Base-by-base conservation (phyloP, 2,888 invertebrate species). In the Cheilosia vulpina region DNA sequence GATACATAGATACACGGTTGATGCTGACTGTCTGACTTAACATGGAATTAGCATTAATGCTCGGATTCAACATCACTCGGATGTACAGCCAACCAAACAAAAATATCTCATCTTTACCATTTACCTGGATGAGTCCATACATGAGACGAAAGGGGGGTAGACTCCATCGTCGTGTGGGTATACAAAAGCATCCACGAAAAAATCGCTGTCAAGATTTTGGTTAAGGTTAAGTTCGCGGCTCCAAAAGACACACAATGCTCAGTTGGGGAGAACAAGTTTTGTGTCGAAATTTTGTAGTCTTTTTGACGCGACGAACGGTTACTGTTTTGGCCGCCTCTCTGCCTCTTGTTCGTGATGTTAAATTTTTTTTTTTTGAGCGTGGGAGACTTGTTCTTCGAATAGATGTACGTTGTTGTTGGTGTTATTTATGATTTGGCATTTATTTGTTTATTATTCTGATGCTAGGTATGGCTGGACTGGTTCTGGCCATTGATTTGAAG, bases 31-130 rank as follows among this genome's bases (percentile, higher is more conserved):
- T 38, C 47, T 41, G 58, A 66, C 63, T 82, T 68, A 72, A 72
- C 60, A 66, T 60, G 72, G 55, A 73, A 78, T 78, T 60, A 72
- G n/a, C 52, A 82, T 76, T 72, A 79, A 72, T 77, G 82, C 57
- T 69, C 63, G 66, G 38, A 55, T 31, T 47, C 60, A 38, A 31
- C 27, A 27, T 27, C 27, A 27, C 27, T 6, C 27, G 27, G 6
- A 6, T 27, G 27, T 6, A 27, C 27, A 27, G 27, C 34, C 13
- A n/a, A 15, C 11, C n/a, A 7, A 27, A 21, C 15, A 50, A 17
- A 50, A 17, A 41, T 38, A 58, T 52, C 52, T 47, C 62, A 15
- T 47, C 9, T 19, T 17, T n/a, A 47, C 13, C 11, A 50, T 43
- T 62, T 71, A 68, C 68, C 66, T 76, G 66, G 43, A 66, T 52